phyloP scores from a whole-genome alignment of 2,888 invertebrate genomes.

The Anoplius nigerrimus region DNA sequence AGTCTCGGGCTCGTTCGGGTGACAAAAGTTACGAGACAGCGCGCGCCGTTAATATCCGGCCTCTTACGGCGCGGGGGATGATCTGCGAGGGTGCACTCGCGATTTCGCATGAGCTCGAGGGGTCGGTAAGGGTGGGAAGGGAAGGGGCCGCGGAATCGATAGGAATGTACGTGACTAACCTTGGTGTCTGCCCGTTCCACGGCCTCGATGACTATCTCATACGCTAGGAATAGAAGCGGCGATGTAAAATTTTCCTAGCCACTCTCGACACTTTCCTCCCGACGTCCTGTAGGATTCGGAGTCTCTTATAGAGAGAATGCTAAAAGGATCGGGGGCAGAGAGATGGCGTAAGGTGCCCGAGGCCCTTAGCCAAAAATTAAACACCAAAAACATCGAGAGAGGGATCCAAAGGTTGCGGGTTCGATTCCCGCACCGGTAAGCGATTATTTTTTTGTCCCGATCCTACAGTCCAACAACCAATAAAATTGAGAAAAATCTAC shows the following conservation, averaged over 20 bases:
- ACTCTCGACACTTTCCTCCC: conserved; percentile 9
- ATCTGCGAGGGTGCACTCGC: conserved; percentile 61
- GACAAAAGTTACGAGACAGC: conserved; percentile 73
- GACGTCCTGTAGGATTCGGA: too few relatives aligned
- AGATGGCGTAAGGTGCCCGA: too few relatives aligned
- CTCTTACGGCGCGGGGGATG: conserved; percentile 42
- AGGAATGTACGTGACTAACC: conserved; percentile 44
- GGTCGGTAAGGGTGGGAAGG: conserved; percentile 18
- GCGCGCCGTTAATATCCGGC: conserved; percentile 70
- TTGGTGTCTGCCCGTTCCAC: conserved; percentile 56
- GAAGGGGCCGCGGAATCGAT: neutral
- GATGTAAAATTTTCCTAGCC: conserved; percentile 6
- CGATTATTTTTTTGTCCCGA: too few relatives aligned
- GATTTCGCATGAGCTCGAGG: conserved; percentile 60
- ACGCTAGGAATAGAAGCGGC: conserved; percentile 39
- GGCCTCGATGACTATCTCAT: conserved; percentile 41
- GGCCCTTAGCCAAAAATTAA: too few relatives aligned
- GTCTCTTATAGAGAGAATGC: too few relatives aligned
- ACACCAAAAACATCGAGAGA: too few relatives aligned
- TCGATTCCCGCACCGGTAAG: too few relatives aligned
- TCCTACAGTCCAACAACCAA: too few relatives aligned
- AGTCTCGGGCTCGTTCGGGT: conserved; percentile 48
- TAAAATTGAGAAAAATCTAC: too few relatives aligned
- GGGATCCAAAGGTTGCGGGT: too few relatives aligned
- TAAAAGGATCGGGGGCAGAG: too few relatives aligned